Evolutionary conservation across 2,888 invertebrate species (phyloP), one percentile per base, ranked within the genome.

Genomic region (Cheilosia scutellata): DNA sequence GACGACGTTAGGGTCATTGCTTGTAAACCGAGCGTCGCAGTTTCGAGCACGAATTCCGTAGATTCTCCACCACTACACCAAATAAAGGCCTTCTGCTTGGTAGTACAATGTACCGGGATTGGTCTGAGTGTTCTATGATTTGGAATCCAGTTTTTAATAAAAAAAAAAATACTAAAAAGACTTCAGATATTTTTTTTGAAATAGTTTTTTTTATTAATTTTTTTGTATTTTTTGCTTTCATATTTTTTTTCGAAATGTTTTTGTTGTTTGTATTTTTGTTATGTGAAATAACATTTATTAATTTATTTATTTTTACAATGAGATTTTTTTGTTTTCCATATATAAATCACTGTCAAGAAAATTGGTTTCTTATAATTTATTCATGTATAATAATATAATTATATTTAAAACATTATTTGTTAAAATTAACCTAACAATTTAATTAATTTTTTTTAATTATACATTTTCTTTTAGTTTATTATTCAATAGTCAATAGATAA

Each of bases 291-390:
- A 76, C 76, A 71, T 75, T 68, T 58, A 79, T 79, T 53, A 51
- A 60, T 55, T 31, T 40, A 40, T 42, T 42, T 71, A 49, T 74
- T 63, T 80, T 80, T 86, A 82, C 82, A 80, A 76, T 82, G 16
- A 82, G 33, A 86, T 68, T 71, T 20, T 20, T 20, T 76, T 86
- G 60, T 78, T 55, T 44, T 80, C 55, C 74, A 75, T 80, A 80
- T 80, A 84, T 86, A 86, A 86, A 86, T 82, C 76, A 82, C 82
- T 71, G 57, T 82, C 86, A 76, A 86, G 86, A 86, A 86, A 86
- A 76, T 76, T 68, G 51, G 53, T 55, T 71, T 76, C 66, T 65
- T 84, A 53, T 68, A 76, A 76, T 44, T 82, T 75, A 60, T 70
- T 80, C 72, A 58, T 62, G 76, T 80, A 51, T 76, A 57, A 82